phyloP scores from a whole-genome alignment of 2,113 vertebrate species.

The Pyrgilauda ruficollis region DNA sequence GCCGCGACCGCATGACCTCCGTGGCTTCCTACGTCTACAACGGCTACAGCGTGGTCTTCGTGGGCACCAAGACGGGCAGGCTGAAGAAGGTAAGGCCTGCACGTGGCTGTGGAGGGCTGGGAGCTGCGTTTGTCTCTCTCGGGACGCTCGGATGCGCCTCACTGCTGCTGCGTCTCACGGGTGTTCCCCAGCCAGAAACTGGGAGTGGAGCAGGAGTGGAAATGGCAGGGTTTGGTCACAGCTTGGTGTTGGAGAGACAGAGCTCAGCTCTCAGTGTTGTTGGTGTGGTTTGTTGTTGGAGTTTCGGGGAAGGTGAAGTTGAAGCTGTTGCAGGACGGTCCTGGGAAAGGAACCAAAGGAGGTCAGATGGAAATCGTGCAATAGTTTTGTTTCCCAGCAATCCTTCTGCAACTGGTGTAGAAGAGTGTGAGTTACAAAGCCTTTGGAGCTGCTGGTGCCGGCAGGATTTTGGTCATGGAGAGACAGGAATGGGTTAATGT shows the following conservation, averaged over 20 bases:
- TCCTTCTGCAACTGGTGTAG: background rate
- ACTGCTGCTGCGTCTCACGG: background rate
- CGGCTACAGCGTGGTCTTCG: slow-evolving; percentile 92
- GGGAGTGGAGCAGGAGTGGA: background rate
- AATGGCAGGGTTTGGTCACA: background rate
- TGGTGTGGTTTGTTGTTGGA: background rate
- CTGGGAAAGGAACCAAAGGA: background rate
- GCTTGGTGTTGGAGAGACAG: background rate
- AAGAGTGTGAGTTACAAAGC: background rate
- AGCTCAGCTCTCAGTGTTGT: background rate
- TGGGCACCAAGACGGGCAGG: slow-evolving; percentile 93
- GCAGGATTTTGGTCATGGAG: background rate
- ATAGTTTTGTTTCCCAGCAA: background rate
- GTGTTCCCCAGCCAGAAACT: background rate
- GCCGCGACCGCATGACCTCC: slow-evolving; percentile 91
- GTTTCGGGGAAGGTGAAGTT: background rate
- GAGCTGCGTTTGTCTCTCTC: background rate
- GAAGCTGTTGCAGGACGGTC: background rate
- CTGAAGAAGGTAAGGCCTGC: slow-evolving; percentile 89
- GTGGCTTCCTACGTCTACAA: slow-evolving; percentile 97
- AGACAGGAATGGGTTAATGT: slow-evolving; percentile 25
- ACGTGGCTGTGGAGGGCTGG: background rate
- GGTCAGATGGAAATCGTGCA: background rate
- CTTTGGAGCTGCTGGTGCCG: background rate
- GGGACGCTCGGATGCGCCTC: fast-evolving